A percentile compares a stretch with the other conserved stretches of the same genome.
Conservation (phyloP, 2,113 vertebrate genomes). For the Phylloscopus trochiloides region DNA sequence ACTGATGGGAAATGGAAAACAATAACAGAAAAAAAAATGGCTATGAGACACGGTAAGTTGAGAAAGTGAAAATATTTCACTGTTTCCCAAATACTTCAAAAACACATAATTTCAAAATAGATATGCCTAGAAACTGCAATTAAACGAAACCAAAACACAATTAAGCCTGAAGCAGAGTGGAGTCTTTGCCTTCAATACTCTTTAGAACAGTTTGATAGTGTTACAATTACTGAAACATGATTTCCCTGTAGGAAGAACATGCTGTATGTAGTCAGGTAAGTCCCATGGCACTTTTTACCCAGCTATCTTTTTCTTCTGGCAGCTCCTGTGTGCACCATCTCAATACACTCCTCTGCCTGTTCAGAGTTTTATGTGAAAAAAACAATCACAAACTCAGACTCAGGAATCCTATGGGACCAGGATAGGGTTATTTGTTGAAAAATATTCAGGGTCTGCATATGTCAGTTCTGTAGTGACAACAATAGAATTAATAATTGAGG, state of each 20-base stretch:
- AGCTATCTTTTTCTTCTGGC: background rate
- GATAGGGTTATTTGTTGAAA: background rate
- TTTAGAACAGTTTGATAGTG: background rate
- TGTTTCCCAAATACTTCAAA: background rate
- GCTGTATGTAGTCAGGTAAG: background rate
- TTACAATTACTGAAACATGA: background rate
- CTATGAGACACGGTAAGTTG: background rate
- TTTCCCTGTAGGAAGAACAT: background rate
- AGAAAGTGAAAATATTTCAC: background rate
- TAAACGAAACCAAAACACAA: background rate
- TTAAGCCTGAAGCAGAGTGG: background rate
- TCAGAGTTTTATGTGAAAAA: background rate
- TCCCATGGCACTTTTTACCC: background rate
- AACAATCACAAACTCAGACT: background rate
- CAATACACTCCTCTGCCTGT: background rate
- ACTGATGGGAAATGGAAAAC: background rate
- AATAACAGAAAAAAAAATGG: background rate
- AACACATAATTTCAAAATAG: background rate
- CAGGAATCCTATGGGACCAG: background rate
- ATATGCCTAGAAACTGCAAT: background rate
- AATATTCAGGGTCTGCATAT: background rate
- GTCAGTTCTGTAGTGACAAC: background rate
- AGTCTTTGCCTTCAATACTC: background rate
- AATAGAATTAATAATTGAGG: background rate
- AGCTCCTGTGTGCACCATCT: accelerated